Evolutionary conservation across 35 echinoderm and acorn worm species (phyloP).

Genomic region (Apostichopus parvimensis): DNA sequence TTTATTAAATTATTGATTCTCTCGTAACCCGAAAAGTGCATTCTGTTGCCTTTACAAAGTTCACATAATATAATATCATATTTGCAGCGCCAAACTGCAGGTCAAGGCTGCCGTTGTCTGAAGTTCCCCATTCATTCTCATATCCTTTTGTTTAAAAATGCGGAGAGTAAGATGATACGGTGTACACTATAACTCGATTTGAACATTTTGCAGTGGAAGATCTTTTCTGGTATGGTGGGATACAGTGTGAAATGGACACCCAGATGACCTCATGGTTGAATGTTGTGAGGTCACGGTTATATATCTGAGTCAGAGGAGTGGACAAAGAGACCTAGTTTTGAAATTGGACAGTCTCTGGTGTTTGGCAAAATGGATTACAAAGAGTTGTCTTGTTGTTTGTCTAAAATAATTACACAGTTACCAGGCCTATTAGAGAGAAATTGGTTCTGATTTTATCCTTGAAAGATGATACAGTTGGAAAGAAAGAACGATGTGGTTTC

Average conservation of each 20-base stretch:
- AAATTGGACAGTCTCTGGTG: neutral
- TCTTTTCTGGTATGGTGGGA: neutral
- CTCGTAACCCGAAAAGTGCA: slow-evolving; percentile 20
- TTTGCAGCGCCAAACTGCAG: neutral
- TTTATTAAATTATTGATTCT: slow-evolving; percentile 39
- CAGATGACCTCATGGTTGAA: neutral
- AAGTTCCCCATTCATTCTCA: neutral
- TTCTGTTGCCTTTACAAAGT: slow-evolving; percentile 11
- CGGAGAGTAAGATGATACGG: neutral
- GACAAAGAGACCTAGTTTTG: neutral
- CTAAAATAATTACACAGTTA: no score
- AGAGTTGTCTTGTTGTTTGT: no score
- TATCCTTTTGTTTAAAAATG: neutral
- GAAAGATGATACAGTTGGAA: no score
- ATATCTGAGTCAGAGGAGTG: neutral
- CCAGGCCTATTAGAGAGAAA: no score
- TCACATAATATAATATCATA: slow-evolving; percentile 20
- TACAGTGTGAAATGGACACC: neutral
- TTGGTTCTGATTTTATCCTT: no score
- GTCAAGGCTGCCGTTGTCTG: neutral
- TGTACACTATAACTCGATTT: neutral
- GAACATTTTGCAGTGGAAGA: neutral
- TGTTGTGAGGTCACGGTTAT: neutral
- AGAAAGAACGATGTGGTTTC: no score
- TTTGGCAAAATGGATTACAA: no score